phyloP scores from a whole-genome alignment of 1,140 invertebrate genomes.

The Drosophila sp. region DNA sequence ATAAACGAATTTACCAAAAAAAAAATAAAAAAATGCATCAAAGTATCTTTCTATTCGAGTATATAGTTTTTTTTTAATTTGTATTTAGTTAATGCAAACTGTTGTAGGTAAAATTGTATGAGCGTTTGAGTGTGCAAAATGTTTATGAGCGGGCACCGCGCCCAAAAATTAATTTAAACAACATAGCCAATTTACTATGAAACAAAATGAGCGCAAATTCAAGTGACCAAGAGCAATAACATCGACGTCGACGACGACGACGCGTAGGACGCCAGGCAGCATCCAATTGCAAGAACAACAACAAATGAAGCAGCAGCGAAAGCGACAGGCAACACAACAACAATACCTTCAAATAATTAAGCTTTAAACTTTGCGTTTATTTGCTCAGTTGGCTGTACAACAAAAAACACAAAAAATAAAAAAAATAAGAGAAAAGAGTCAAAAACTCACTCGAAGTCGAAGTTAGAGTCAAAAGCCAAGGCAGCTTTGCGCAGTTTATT shows the following conservation, averaged over 20 bases:
- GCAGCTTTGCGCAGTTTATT: conserved; percentile 27
- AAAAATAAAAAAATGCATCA: too few relatives aligned
- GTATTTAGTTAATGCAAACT: conserved; percentile 13
- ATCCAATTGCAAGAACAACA: conserved; percentile 38
- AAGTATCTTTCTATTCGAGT: neutral
- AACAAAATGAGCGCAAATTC: conserved; percentile 51
- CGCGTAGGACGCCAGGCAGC: conserved; percentile 41
- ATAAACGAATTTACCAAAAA: conserved; percentile 24
- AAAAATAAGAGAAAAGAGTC: too few relatives aligned
- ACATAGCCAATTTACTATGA: conserved; percentile 44
- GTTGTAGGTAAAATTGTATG: conserved; percentile 13
- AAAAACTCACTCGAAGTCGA: conserved; percentile 21
- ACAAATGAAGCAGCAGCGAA: conserved; percentile 16
- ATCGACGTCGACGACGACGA: conserved; percentile 12
- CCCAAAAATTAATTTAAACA: conserved; percentile 52
- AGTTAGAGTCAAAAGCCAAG: conserved; percentile 36
- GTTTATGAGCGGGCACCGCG: conserved; percentile 36
- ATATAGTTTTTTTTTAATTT: conserved; percentile 12
- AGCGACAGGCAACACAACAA: conserved; percentile 22
- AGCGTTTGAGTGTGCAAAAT: conserved; percentile 19
- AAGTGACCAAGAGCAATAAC: conserved; percentile 37
- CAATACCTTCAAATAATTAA: conserved; percentile 27
- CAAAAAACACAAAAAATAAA: conserved; percentile 15
- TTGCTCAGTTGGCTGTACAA: conserved; percentile 49
- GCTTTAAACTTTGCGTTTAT: conserved; percentile 34